Evolutionary conservation across 2,888 invertebrate genomes (phyloP), one percentile per base, ranked within the genome.

Genomic region (Labia minor): DNA sequence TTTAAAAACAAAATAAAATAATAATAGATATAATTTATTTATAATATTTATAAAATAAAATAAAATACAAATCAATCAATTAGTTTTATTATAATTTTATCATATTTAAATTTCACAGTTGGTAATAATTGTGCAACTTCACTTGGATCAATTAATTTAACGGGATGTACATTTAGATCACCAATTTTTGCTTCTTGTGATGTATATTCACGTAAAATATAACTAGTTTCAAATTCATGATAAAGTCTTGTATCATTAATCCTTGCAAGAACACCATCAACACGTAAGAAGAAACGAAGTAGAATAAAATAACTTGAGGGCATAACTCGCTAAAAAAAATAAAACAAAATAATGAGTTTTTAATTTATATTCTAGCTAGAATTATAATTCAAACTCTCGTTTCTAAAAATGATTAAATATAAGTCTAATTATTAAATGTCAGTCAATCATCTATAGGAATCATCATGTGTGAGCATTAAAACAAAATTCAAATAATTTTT

Each of bases 241-340:
- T 90, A 92, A 75, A 90, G 83, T 71, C 95, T 83, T 0, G 96
- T 95, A 75, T 97, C 97, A 73, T 91, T 87, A 61, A 95, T 84
- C 71, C 90, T 82, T 1, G 95, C 84, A 77, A 97, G 79, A 0
- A 98, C 96, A 75, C 90, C 87, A 76, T 99, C 99, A 1, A 99
- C 92, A 73, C 99, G 83, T 70, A 99, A 80, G 78, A 96, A 99
- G 76, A 91, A 94, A 72, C 98, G 84, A 68, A 93, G 79, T 6
- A 99, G 81, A 64, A 96, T 85, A 77, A 93, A 97, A 81, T 94
- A 95, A 71, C 92, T 90, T 61, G 87, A 85, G 0, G 94, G 93
- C 99, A 99, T 99, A 1, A 95, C 95, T 75, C 99, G 86, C 95
- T 95, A 81, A 68, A 80, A 79, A 70, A 72, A 72, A 72, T 33